phyloP scores from a whole-genome alignment of 2,113 vertebrate species.

The Festucalex cinctus region DNA sequence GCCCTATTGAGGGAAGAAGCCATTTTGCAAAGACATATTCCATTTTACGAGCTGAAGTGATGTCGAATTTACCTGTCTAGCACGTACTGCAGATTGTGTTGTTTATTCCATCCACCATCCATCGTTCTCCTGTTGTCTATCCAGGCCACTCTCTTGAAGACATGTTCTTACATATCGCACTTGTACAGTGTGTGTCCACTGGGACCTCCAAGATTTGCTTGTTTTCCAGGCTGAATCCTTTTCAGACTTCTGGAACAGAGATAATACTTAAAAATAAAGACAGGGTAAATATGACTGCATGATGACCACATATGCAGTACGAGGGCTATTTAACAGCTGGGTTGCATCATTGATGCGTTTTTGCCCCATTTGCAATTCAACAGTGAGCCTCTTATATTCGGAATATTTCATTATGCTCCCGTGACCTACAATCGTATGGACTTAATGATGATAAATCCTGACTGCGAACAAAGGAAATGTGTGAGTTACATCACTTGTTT shows the following conservation, averaged over 20 bases:
- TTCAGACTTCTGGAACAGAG: background rate
- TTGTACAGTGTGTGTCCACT: constrained; percentile 7
- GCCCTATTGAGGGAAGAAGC: no score
- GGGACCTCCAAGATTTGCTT: constrained; percentile 22
- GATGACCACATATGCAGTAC: background rate
- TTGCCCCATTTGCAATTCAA: background rate
- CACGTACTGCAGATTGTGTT: no score
- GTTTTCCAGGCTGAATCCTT: constrained; percentile 32
- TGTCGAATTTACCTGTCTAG: background rate
- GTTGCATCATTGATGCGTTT: constrained; percentile 30
- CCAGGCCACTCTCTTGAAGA: no score
- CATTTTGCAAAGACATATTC: background rate
- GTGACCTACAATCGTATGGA: background rate
- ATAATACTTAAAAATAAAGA: background rate
- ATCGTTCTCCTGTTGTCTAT: no score
- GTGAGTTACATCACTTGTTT: background rate
- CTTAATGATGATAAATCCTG: background rate
- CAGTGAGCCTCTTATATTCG: background rate
- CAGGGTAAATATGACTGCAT: background rate
- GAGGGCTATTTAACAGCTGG: constrained; percentile 23
- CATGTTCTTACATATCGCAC: no score
- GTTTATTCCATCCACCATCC: no score
- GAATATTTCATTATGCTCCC: background rate
- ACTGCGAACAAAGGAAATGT: background rate
- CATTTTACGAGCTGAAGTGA: background rate